A percentile compares a stretch with the other conserved stretches of the same genome.
Conservation (phyloP, 1,140 invertebrate species). For the Drosophila fuyamai region DNA sequence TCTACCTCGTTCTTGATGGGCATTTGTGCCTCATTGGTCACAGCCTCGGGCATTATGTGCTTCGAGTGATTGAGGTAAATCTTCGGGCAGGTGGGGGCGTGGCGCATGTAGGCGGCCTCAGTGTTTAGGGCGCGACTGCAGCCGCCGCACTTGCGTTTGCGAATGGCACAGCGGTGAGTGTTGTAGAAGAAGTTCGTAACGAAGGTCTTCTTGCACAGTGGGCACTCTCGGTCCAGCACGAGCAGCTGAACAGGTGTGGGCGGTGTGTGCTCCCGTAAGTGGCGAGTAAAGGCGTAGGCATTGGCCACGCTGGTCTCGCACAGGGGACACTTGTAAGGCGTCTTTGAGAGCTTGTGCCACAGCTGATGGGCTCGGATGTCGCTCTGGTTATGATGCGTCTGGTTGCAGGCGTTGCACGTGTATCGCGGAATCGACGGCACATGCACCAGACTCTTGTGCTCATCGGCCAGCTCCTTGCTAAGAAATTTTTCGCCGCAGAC, state of each 20-base stretch:
- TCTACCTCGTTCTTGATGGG: slow-evolving; percentile 74
- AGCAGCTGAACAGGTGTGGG: slow-evolving; percentile 48
- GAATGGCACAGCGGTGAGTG: slow-evolving; percentile 76
- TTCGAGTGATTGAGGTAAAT: slow-evolving; percentile 73
- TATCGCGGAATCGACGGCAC: slow-evolving; percentile 68
- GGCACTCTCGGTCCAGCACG: slow-evolving; percentile 74
- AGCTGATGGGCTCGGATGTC: slow-evolving; percentile 80
- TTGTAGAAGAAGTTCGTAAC: slow-evolving; percentile 79
- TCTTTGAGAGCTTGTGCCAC: slow-evolving; percentile 82
- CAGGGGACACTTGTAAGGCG: slow-evolving; percentile 72
- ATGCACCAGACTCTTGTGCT: slow-evolving; percentile 57
- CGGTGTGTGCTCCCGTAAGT: slow-evolving; percentile 66
- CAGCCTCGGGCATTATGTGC: slow-evolving; percentile 68
- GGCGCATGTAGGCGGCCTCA: slow-evolving; percentile 64
- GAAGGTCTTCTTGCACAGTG: slow-evolving; percentile 71
- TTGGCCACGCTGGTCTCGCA: slow-evolving; percentile 60
- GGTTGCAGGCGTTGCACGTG: slow-evolving; percentile 73
- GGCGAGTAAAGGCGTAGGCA: slow-evolving; percentile 63
- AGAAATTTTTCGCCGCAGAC: slow-evolving; percentile 70
- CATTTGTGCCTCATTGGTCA: slow-evolving; percentile 56
- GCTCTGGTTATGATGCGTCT: slow-evolving; percentile 61
- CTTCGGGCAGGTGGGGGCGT: slow-evolving; percentile 69
- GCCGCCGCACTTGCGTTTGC: slow-evolving; percentile 69
- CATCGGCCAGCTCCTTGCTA: slow-evolving; percentile 63
- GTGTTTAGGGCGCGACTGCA: slow-evolving; percentile 59